Conservation (phyloP, 2,797 vertebrate genomes). For the Trachops cirrhosus region DNA sequence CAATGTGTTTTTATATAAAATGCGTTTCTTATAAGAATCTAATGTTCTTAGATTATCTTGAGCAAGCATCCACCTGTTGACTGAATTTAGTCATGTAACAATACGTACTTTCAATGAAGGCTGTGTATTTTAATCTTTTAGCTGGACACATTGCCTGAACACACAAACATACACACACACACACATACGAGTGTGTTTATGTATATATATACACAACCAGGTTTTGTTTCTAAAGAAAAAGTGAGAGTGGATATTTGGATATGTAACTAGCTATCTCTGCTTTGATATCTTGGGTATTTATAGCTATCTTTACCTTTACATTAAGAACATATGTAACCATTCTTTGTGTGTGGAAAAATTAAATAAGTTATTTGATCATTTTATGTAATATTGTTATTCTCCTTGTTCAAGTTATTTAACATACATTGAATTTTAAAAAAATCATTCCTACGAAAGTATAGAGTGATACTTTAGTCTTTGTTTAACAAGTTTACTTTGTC, state of each 20-base stretch:
- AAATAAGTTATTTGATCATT: neutral
- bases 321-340: neutral
- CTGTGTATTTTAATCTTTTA: neutral
- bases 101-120: neutral
- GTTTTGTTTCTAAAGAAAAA: conserved; percentile 9
- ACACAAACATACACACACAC: neutral
- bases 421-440: neutral
- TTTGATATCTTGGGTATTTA: neutral
- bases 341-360: neutral
- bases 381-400: neutral
- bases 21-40: neutral
- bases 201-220: neutral
- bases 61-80: neutral
- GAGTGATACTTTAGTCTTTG: neutral
- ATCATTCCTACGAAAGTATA: neutral
- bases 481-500: neutral
- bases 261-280: neutral
- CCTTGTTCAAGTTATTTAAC: neutral
- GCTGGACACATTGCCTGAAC: neutral
- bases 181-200: neutral
- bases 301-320: neutral
- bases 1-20: conserved; percentile 3
- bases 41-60: neutral
- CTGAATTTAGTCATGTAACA: neutral
- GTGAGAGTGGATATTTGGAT: neutral